Base-by-base conservation (phyloP, 2,113 vertebrate species). In the Tetrao urogallus region DNA sequence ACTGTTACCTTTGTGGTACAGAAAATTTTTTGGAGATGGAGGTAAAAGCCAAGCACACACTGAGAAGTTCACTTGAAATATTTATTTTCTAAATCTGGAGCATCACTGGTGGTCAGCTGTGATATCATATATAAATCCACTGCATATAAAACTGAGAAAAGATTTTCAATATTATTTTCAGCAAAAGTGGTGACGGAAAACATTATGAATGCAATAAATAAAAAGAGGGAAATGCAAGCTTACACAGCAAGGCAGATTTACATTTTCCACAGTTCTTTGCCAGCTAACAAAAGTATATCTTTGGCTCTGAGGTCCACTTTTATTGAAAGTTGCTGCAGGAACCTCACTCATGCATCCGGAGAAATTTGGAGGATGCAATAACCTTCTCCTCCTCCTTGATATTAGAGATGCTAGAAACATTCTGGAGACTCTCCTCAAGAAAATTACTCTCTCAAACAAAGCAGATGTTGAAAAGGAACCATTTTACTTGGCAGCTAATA, bases 391-490 rank as follows among this genome's bases (percentile, higher is more conserved):
- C 10, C 15, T 21, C 42, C 82, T 82, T 88, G 79, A 73, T 90
- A 54, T 25, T 36, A 82, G 22, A 73, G 40, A 82, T 43, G 38
- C 22, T 90, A 87, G 66, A 87, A 79, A 69, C 11, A 79, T 94
- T 79, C 70, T 79, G 69, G 43, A 86, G 50, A 87, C 54, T 40
- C 58, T 42, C 21, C 94, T 87, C 76, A 92, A 69, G 83, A 34
- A 82, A 82, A 87, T 25, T 47, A 89, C 85, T 93, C 58, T 36
- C 20, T 90, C 86, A 90, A 56, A 86, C 89, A 54, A 95, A 97
- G 71, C 77, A 95, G 77, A 74, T 93, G 81, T 87, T 87, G 64
- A 85, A 83, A 83, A 92, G 82, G 80, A 95, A 95, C 89, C 3
- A 47, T 94, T 87, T 94, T 82, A 43, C 42, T 79, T 80, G 81